These are phyloP conservation scores for Latrodectus elegans DNA, from an alignment of 2,888 invertebrate genomes.

Conservation along the genomic window DNA sequence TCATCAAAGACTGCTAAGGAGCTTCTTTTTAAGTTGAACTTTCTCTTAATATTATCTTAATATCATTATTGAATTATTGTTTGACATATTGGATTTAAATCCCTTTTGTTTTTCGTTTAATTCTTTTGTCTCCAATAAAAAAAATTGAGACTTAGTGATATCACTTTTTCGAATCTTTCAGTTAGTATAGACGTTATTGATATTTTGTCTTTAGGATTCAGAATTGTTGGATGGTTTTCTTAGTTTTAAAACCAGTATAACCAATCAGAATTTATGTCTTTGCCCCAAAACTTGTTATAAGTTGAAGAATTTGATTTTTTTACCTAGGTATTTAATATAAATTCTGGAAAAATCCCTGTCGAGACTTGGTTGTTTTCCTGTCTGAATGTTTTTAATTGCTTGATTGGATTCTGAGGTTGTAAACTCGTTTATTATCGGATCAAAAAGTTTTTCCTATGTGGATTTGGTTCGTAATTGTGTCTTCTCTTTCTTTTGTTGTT, in stretches of 20 bases:
- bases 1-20: background rate
- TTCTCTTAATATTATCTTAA: background rate
- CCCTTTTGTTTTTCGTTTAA: background rate
- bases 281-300: background rate
- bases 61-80: background rate
- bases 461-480: background rate
- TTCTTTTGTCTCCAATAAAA: background rate
- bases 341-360: background rate
- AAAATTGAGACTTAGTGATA: background rate
- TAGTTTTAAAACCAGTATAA: slow-evolving; percentile 2
- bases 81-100: background rate
- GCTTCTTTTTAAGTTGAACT: background rate
- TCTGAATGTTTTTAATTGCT: background rate
- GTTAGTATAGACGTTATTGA: slow-evolving; percentile 1
- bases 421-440: background rate
- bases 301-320: background rate
- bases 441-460: background rate
- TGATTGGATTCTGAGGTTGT: background rate
- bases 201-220: slow-evolving; percentile 4
- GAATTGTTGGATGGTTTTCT: background rate
- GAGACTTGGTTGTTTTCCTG: background rate
- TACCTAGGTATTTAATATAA: background rate
- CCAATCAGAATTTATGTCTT: background rate
- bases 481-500: background rate
- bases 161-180: background rate